Conservation (phyloP, 2,113 vertebrate species). For the Ranitomeya imitator region DNA sequence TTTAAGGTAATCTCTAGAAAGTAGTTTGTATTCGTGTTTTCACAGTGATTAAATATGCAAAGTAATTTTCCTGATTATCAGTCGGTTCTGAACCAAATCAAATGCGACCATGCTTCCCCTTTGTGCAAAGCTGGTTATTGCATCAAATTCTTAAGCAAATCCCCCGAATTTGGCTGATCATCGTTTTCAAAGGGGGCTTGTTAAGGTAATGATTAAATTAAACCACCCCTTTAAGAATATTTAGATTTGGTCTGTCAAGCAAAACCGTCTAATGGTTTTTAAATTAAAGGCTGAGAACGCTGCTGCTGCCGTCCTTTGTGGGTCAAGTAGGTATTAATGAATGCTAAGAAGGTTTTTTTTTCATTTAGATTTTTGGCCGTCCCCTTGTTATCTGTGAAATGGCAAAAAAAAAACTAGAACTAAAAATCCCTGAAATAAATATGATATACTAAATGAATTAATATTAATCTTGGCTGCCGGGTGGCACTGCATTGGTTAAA, state of each 20-base stretch:
- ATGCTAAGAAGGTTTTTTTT: conserved; percentile 78
- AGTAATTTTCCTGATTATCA: conserved; percentile 85
- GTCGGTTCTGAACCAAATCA: conserved; percentile 79
- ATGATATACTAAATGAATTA: conserved; percentile 18
- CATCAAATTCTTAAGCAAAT: conserved; percentile 95
- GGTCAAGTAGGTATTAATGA: conserved; percentile 85
- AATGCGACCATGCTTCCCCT: conserved; percentile 76
- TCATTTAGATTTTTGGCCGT: conserved; percentile 58
- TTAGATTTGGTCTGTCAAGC: conserved; percentile 90
- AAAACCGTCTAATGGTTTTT: conserved; percentile 92
- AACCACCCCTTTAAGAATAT: conserved; percentile 98
- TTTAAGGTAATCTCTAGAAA: conserved; percentile 82
- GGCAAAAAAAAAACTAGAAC: conserved; percentile 60
- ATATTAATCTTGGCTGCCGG: neutral
- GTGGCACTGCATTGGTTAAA: neutral
- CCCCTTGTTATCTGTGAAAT: conserved; percentile 78
- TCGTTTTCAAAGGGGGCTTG: conserved; percentile 94
- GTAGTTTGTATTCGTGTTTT: conserved; percentile 79
- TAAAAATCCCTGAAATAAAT: conserved; percentile 60
- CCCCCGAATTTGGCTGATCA: conserved; percentile 88
- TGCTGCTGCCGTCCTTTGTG: conserved; percentile 76
- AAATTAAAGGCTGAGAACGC: conserved; percentile 82
- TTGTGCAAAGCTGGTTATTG: conserved; percentile 84
- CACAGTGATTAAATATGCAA: conserved; percentile 86
- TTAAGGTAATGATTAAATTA: conserved; percentile 98